Evolutionary conservation across 1,140 invertebrate genomes (phyloP).

Genomic region (Pinna nobilis): DNA sequence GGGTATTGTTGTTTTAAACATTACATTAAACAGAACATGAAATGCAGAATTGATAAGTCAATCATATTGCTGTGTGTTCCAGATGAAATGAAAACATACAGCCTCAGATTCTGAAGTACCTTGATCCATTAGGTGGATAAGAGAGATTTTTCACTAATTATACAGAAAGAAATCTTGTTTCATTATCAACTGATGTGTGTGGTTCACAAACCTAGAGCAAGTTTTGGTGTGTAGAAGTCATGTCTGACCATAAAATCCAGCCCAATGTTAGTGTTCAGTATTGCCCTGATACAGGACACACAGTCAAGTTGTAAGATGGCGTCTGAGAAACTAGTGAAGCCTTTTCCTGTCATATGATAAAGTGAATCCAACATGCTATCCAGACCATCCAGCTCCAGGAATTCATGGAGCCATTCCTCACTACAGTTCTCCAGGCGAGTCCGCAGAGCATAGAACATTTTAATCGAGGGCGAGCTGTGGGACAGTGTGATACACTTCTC

Average conservation of each 20-base stretch:
- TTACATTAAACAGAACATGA: too few species aligned
- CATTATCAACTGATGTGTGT: too few species aligned
- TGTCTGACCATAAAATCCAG: constrained; percentile 46
- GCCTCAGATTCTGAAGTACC: too few species aligned
- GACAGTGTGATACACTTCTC: constrained; percentile 35
- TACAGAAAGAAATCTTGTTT: too few species aligned
- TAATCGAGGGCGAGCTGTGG: constrained; percentile 33
- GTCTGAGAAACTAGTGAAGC: constrained; percentile 61
- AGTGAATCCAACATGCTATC: constrained; percentile 56
- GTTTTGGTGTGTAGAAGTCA: constrained; percentile 44
- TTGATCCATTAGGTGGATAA: too few species aligned
- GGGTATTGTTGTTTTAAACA: too few species aligned
- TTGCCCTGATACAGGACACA: constrained; percentile 56
- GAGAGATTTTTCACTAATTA: too few species aligned
- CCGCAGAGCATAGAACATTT: constrained; percentile 55
- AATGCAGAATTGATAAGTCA: too few species aligned
- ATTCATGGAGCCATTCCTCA: constrained; percentile 58
- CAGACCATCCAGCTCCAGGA: constrained; percentile 55
- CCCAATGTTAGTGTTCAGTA: constrained; percentile 54
- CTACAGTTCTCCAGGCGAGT: constrained; percentile 48
- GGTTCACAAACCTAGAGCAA: constrained; percentile 44
- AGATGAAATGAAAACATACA: too few species aligned
- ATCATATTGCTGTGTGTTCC: too few species aligned
- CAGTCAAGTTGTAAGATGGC: constrained; percentile 62
- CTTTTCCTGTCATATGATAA: constrained; percentile 54